Base-by-base conservation (phyloP, 2,888 invertebrate species). In the Nomada fucata region DNA sequence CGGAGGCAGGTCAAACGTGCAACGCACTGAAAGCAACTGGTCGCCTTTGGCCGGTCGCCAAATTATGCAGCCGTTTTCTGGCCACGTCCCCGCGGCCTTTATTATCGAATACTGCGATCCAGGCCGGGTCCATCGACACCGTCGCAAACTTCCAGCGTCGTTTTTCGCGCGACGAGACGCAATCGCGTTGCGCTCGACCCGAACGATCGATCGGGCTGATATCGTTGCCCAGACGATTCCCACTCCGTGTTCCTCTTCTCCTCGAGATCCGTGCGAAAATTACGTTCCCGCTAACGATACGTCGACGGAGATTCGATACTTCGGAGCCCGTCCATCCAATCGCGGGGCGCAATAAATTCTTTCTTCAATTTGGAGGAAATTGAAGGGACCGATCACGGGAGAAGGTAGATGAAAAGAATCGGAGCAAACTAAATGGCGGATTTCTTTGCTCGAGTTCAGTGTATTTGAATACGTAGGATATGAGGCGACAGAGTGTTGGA, bases 41-140 rank as follows among this genome's bases (percentile, higher is more conserved):
- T 92, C 91, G 91, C 89, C 88, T 92, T 92, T 92, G 92, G 92
- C 91, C 77, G 75, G 68, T 79, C 44, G 92, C 92, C 92, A 92
- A 88, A 90, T 92, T 91, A 92, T 91, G 90, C 89, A 89, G 87
- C 86, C 89, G 86, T 87, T 91, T 89, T 89, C 87, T 84, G 86
- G 79, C 84, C 80, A 59, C 76, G 64, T 65, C 64, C 65, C 52
- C 44, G 68, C 83, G 69, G 67, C 79, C 77, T 84, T 88, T 89
- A 88, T 89, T 90, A 89, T 89, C 88, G 79, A 80, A 86, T 87
- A 72, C 72, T 42, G 23, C 55, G 60, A 80, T 68, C 79, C 60
- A 60, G 36, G 59, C 63, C 15, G 36, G 67, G 78, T 78, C 52
- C 72, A 82, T 79, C 75, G 77, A 57, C 67, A 59, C 68, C 47